Evolutionary conservation across 2,113 vertebrate species (phyloP).

Genomic region (Carassius carassius): DNA sequence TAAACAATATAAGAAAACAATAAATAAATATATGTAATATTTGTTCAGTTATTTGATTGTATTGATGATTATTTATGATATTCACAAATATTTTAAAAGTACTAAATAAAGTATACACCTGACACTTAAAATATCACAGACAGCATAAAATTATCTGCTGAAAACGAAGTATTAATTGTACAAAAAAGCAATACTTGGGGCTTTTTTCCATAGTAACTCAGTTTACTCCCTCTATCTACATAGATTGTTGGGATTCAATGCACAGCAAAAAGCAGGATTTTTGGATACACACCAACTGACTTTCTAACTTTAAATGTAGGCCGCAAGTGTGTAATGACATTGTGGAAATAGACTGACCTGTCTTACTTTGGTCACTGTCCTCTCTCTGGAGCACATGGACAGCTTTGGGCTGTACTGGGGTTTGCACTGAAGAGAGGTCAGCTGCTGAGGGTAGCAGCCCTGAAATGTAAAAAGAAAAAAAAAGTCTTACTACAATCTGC

Average conservation of each 20-base stretch:
- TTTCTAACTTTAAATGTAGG: slow-evolving; percentile 4
- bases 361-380: slow-evolving; percentile 53
- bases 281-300: not conserved
- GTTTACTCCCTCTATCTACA: not conserved
- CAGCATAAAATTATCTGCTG: not conserved
- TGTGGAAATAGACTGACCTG: slow-evolving; percentile 52
- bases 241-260: not conserved
- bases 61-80: no score
- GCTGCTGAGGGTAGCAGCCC: slow-evolving; percentile 68
- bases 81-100: not conserved
- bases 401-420: slow-evolving; percentile 62
- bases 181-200: not conserved
- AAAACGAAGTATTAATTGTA: not conserved
- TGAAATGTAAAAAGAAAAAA: slow-evolving; percentile 61
- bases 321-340: slow-evolving; percentile 10
- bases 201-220: not conserved
- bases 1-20: not conserved
- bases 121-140: not conserved
- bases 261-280: not conserved
- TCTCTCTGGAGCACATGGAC: slow-evolving; percentile 62
- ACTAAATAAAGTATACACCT: not conserved
- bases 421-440: slow-evolving; percentile 62
- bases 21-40: not conserved
- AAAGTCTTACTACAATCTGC: not conserved
- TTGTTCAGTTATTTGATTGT: not conserved